Conservation (phyloP, 2,888 invertebrate genomes). For the Epsilonema sp. region DNA sequence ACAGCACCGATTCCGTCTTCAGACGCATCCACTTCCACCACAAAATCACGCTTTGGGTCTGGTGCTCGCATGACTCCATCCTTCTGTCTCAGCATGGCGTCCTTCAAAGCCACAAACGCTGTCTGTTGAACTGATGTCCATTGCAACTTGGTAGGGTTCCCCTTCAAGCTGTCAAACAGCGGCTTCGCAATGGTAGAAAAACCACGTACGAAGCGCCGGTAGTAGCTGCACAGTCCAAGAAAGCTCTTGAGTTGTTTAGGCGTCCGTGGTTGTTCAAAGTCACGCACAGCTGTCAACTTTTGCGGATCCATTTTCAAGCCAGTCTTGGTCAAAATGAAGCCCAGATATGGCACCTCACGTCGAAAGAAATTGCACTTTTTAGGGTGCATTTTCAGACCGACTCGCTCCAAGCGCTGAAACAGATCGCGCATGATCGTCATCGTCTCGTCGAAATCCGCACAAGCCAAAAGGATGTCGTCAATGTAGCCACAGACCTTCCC, state of each 20-base stretch:
- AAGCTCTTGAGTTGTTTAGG: background rate
- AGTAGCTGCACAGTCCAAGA: conserved; percentile 1
- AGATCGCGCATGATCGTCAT: background rate
- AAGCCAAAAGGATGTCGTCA: background rate
- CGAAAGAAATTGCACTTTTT: background rate
- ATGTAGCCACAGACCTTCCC: no score
- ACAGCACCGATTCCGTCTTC: no score
- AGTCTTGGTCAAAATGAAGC: background rate
- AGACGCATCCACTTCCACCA: no score
- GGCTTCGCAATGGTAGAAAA: background rate
- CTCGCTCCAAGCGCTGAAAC: background rate
- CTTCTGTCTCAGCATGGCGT: no score
- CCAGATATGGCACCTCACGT: background rate
- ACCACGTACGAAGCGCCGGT: background rate
- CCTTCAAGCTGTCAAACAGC: no score
- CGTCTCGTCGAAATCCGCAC: background rate
- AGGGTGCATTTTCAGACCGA: background rate
- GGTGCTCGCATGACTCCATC: no score
- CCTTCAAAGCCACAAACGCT: no score
- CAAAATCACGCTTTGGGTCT: no score
- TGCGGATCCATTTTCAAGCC: background rate
- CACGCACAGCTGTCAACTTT: background rate
- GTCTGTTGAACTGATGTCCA: no score
- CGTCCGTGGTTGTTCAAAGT: background rate
- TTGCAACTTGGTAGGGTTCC: no score